Evolutionary conservation across 35 echinoderm and acorn worm genomes (phyloP), one percentile per base, ranked within the genome.

Genomic region (Heliocidaris tuberculata): DNA sequence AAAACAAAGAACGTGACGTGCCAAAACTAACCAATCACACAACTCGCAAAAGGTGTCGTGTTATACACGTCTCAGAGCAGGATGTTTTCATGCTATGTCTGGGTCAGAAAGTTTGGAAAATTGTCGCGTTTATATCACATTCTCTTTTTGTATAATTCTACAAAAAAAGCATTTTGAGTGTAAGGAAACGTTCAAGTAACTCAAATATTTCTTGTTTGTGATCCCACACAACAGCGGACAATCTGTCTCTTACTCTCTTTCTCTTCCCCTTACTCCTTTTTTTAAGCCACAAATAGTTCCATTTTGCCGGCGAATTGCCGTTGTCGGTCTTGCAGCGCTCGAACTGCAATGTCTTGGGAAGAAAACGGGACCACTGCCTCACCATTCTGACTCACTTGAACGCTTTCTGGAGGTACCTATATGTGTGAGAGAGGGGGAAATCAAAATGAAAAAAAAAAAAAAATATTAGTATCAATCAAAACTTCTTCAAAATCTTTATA

Each of bases 241-340:
- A n/a, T 78, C 19, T 4, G 7, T 78, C 21, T n/a, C 21, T n/a
- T n/a, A 1, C 17, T n/a, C 15, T 21, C 7, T 24, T n/a, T 89
- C 13, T 47, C 87, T 27, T 42, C 47, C 7, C 16, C 87, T 47
- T 42, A 17, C 87, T 89, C 87, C n/a, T n/a, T 10, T 54, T 6
- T 88, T 95, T 85, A 97, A 60, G 97, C 95, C 61, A 98, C 94
- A 32, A 96, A 98, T 31, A 98, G 97, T 95, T 98, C 96, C 97
- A 98, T 98, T 92, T 98, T 98, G 48, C 97, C 97, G 70, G 94
- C 93, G 89, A 96, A 98, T 65, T 95, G 94, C 85, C 96, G 92
- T 85, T 98, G 97, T 71, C 96, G 96, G 31, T 98, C 97, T 50
- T 98, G 97, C 6, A 98, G 93, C 13, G 97, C 97, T 94, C 96